Evolutionary conservation across 2,888 invertebrate species (phyloP).

Genomic region (Hydrotaea diabolus): DNA sequence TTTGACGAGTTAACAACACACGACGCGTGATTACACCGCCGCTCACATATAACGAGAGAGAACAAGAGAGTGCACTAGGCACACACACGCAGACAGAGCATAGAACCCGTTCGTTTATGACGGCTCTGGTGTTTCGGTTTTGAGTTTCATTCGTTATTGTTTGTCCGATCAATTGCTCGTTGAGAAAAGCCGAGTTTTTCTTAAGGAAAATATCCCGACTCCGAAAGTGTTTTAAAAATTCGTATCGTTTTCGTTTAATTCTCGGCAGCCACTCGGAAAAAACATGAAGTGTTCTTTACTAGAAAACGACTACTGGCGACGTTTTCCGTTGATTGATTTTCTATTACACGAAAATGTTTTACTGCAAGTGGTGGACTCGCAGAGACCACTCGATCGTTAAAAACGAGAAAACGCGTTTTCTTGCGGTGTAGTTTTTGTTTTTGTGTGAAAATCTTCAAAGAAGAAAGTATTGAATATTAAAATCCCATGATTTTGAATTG

Average conservation of each 20-base stretch:
- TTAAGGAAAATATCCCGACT: neutral
- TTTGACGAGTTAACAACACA: conserved; percentile 60
- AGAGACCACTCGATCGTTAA: neutral
- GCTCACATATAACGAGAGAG: neutral
- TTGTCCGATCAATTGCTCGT: conserved; percentile 38
- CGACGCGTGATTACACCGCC: conserved; percentile 7
- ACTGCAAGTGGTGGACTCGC: neutral
- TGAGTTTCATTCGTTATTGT: conserved; percentile 6
- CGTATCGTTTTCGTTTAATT: conserved; percentile 37
- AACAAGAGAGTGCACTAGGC: neutral
- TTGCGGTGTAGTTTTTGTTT: neutral
- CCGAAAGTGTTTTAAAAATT: neutral
- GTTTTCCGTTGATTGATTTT: neutral
- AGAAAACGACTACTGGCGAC: neutral
- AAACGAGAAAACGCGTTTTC: neutral
- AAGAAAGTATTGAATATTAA: neutral
- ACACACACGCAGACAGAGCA: neutral
- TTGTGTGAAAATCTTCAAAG: conserved; percentile 11
- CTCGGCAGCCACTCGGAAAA: neutral
- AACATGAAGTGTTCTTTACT: conserved; percentile 16
- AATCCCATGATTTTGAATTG: no score
- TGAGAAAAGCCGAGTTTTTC: neutral
- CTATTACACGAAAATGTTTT: conserved; percentile 14
- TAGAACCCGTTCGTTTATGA: conserved; percentile 5
- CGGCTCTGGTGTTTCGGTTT: neutral